Evolutionary conservation across 1,140 invertebrate genomes (phyloP).

Genomic region (Zaprionus inermis): DNA sequence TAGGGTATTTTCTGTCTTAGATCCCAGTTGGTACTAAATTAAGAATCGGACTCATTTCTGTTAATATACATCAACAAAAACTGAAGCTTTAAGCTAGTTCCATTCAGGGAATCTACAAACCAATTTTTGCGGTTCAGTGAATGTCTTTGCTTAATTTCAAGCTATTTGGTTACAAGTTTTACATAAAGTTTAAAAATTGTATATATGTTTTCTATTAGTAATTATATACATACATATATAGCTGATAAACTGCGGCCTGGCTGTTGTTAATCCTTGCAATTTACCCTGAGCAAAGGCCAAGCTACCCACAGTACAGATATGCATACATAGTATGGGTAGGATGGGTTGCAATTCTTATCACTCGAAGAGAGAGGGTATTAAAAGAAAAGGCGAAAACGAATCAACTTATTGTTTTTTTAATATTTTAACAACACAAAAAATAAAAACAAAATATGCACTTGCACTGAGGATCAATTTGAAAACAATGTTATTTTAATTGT

Average conservation of each 20-base stretch:
- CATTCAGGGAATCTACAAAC: background rate
- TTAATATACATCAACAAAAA: background rate
- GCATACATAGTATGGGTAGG: constrained; percentile 72
- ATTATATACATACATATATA: constrained; percentile 36
- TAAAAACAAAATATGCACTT: constrained; percentile 29
- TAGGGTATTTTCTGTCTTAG: background rate
- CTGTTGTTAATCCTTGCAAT: constrained; percentile 58
- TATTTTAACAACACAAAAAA: constrained; percentile 33
- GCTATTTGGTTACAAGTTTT: constrained; percentile 41
- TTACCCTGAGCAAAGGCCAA: constrained; percentile 24
- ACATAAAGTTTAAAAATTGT: constrained; percentile 53
- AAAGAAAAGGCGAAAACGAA: constrained; percentile 23
- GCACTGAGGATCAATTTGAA: constrained; percentile 21
- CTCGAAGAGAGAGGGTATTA: constrained; percentile 29
- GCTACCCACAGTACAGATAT: constrained; percentile 42
- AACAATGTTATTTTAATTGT: constrained; percentile 26
- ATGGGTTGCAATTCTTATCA: constrained; percentile 32
- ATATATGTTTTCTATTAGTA: constrained; percentile 71
- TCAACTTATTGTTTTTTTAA: constrained; percentile 59
- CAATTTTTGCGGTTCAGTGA: background rate
- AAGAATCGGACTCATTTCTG: background rate
- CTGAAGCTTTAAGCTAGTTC: background rate
- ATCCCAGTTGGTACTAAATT: background rate
- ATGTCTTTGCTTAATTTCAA: constrained; percentile 5
- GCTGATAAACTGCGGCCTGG: constrained; percentile 66